Evolutionary conservation across 2,113 vertebrate genomes (phyloP).

Genomic region (Pachycephala philippinensis): DNA sequence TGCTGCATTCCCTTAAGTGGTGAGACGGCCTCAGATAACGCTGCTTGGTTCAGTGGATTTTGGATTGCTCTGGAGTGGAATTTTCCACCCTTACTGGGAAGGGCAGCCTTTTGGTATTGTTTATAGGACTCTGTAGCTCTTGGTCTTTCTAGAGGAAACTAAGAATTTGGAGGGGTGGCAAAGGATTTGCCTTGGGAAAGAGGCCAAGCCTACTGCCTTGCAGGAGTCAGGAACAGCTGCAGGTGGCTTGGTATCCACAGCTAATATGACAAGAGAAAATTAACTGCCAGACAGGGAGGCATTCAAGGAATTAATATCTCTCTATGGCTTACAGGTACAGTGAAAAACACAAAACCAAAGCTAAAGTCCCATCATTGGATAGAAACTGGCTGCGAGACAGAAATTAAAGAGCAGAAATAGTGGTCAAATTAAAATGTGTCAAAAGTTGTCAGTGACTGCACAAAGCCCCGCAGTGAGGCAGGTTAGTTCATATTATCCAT

Average conservation of each 20-base stretch:
- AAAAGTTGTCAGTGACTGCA: background rate
- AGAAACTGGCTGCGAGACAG: background rate
- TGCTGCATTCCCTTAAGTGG: background rate
- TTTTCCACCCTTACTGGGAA: background rate
- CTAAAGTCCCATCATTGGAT: background rate
- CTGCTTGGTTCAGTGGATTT: background rate
- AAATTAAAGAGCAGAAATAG: background rate
- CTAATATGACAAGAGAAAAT: background rate
- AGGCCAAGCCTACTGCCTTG: background rate
- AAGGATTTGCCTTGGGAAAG: background rate
- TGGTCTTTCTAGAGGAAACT: background rate
- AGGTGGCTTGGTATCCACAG: background rate
- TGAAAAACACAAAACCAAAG: background rate
- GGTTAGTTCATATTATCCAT: background rate
- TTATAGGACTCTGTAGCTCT: background rate
- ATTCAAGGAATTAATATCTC: background rate
- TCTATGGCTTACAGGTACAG: background rate
- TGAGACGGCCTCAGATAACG: background rate
- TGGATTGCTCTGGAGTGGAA: background rate
- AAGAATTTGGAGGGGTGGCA: background rate
- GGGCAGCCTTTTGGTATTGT: background rate
- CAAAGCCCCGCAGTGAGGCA: background rate
- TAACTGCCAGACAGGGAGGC: background rate
- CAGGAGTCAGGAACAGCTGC: background rate
- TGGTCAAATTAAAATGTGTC: background rate